phyloP scores from a whole-genome alignment of 92 coral and sea anemone genomes.

The Montipora capitata region DNA sequence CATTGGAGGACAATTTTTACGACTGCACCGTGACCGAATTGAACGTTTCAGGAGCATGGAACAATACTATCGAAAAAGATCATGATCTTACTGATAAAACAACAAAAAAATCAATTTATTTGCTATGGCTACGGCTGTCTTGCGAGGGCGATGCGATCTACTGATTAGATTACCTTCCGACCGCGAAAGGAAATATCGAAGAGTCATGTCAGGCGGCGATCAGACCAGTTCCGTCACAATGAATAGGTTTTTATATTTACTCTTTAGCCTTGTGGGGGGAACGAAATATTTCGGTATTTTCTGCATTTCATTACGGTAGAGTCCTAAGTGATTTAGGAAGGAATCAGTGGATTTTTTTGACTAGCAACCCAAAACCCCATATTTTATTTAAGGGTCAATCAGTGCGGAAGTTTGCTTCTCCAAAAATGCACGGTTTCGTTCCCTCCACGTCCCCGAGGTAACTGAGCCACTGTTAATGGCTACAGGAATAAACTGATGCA shows the following conservation, averaged over 20 bases:
- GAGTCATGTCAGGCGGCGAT: background rate
- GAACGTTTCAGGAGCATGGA: background rate
- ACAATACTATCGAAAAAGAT: background rate
- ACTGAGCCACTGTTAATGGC: no score
- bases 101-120: background rate
- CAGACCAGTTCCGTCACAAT: conserved; percentile 2
- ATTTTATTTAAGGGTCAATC: background rate
- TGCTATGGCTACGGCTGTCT: conserved; percentile 12
- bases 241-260: background rate
- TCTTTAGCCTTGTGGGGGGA: background rate
- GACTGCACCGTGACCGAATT: background rate
- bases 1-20: background rate
- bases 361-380: background rate
- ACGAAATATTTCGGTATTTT: background rate
- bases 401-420: no score
- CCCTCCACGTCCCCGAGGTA: no score
- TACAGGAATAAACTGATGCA: no score
- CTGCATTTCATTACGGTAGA: background rate
- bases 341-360: conserved; percentile 13
- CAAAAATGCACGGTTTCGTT: no score
- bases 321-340: background rate
- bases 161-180: background rate
- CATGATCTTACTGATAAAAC: conserved; percentile 7
- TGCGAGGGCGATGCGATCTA: background rate
- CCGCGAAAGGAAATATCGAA: conserved; percentile 1